Evolutionary conservation across 2,797 vertebrate genomes (phyloP).

Genomic region (Pantherophis alleghaniensis): DNA sequence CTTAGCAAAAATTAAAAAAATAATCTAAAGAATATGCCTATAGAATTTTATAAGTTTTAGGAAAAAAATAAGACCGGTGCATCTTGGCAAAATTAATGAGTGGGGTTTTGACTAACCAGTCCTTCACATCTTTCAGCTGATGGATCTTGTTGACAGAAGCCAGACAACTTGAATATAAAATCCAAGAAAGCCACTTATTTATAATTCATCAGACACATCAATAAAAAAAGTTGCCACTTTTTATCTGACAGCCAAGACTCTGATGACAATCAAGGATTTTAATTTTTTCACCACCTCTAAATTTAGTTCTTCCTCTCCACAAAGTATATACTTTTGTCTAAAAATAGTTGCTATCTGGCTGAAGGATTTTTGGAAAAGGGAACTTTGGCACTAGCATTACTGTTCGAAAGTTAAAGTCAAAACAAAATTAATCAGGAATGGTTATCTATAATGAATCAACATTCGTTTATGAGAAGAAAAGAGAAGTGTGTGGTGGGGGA

Average conservation of each 20-base stretch:
- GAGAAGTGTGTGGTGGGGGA: constrained; percentile 32
- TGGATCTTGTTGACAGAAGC: constrained; percentile 36
- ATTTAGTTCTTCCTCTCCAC: constrained; percentile 60
- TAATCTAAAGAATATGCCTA: neutral
- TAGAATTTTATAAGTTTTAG: neutral
- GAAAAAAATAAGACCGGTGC: neutral
- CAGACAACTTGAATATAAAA: constrained; percentile 41
- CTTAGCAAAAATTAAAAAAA: neutral
- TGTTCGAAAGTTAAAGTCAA: constrained; percentile 72
- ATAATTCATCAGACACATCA: constrained; percentile 59
- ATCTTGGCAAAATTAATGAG: constrained; percentile 1
- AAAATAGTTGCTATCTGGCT: constrained; percentile 63
- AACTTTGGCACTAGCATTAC: constrained; percentile 58
- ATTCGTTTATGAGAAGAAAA: constrained; percentile 46
- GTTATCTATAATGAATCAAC: constrained; percentile 77
- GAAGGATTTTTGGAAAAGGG: neutral
- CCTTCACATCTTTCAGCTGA: constrained; percentile 2
- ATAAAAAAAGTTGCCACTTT: constrained; percentile 35
- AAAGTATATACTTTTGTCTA: constrained; percentile 49
- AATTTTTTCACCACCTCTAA: constrained; percentile 57
- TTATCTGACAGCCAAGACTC: constrained; percentile 61
- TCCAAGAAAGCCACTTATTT: constrained; percentile 57
- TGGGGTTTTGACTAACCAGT: constrained; percentile 2
- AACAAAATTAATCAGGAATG: constrained; percentile 73
- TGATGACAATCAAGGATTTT: constrained; percentile 60